Conservation (phyloP, 2,113 vertebrate genomes). For the Notarius quadriscutis region DNA sequence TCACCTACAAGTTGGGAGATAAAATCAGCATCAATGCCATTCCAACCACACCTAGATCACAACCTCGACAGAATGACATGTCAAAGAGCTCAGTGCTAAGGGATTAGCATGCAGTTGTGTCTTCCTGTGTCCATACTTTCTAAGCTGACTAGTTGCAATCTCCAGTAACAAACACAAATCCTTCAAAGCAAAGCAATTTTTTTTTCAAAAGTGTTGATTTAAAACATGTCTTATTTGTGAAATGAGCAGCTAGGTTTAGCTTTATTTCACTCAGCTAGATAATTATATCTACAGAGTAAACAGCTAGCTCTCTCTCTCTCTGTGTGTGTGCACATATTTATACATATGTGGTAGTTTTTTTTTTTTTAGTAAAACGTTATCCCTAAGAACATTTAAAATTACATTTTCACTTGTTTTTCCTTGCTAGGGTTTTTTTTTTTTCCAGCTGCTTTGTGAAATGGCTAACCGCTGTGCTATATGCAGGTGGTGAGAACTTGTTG, state of each 20-base stretch:
- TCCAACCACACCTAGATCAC: conserved; percentile 68
- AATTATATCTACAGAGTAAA: not conserved
- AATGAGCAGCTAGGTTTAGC: not conserved
- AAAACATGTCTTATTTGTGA: not conserved
- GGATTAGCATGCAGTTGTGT: conserved; percentile 40
- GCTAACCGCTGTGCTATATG: not conserved
- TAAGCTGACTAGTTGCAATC: not conserved
- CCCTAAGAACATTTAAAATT: too few relatives aligned
- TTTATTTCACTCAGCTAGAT: not conserved
- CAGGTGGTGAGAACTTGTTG: not conserved
- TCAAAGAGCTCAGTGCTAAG: conserved; percentile 52
- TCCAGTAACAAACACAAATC: not conserved
- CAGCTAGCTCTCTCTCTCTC: not conserved
- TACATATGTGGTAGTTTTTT: too few relatives aligned
- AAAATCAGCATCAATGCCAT: conserved; percentile 44
- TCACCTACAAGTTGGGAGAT: too few relatives aligned
- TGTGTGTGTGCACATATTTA: too few relatives aligned
- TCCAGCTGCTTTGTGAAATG: not conserved
- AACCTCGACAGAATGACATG: conserved; percentile 33
- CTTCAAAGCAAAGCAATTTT: not conserved
- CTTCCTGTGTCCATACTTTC: not conserved
- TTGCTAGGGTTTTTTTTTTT: not conserved
- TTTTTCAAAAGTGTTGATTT: not conserved
- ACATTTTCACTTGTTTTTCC: not conserved
- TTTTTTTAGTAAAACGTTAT: too few relatives aligned